Evolutionary conservation across 2,797 vertebrate genomes (phyloP).

Genomic region (Pelobates cultripes): DNA sequence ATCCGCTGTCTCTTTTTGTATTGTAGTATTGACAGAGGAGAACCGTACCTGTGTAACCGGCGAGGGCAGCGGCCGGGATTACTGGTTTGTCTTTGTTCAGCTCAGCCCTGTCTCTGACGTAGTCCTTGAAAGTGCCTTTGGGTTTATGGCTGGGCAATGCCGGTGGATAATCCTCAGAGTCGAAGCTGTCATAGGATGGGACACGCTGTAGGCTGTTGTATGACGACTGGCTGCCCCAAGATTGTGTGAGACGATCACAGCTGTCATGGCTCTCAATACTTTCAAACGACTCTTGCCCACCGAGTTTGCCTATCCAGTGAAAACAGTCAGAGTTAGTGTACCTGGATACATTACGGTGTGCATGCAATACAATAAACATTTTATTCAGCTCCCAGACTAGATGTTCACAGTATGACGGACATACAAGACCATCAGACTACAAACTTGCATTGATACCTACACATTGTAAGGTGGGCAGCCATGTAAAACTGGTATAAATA

Average conservation of each 20-base stretch:
- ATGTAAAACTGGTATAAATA: no score
- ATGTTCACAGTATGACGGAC: no score
- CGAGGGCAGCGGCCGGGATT: conserved; percentile 95
- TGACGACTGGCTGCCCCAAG: conserved; percentile 98
- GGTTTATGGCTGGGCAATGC: conserved; percentile 92
- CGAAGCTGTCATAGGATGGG: conserved; percentile 97
- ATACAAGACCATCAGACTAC: no score
- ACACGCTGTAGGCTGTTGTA: conserved; percentile 98
- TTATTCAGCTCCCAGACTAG: no score
- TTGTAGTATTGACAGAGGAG: not conserved
- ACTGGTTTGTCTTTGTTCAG: conserved; percentile 99
- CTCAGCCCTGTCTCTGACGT: conserved; percentile 95
- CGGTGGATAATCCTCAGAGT: conserved; percentile 93
- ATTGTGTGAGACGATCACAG: conserved; percentile 94
- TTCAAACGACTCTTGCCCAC: conserved; percentile 97
- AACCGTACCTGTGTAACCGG: conserved; percentile 92
- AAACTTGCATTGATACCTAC: no score
- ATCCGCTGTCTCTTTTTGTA: no score
- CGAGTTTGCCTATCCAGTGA: conserved; percentile 85
- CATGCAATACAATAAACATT: not conserved
- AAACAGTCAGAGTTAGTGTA: not conserved
- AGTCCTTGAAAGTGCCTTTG: conserved; percentile 99
- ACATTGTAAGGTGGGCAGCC: no score
- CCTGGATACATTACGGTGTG: not conserved
- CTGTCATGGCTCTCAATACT: conserved; percentile 98